Conservation (phyloP, 2,113 vertebrate species). For the Pelvicachromis taeniatus region DNA sequence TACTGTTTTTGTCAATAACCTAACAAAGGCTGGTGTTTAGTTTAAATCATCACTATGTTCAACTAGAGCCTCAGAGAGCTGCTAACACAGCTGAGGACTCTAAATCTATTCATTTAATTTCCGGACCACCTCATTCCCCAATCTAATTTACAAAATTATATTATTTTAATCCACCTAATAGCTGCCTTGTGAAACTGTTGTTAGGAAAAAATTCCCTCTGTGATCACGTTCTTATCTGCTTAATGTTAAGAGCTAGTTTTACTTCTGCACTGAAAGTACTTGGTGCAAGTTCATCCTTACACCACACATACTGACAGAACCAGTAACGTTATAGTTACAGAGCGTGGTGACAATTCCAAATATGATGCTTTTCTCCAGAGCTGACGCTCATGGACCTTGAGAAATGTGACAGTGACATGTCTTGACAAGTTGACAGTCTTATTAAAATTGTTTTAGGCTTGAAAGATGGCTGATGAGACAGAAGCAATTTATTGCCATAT, state of each 20-base stretch:
- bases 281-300: neutral
- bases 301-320: neutral
- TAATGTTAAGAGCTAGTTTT: neutral
- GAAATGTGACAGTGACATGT: neutral
- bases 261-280: neutral
- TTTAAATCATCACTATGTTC: neutral
- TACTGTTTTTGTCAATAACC: too few relatives aligned
- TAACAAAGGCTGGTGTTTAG: neutral
- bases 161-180: neutral
- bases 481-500: neutral
- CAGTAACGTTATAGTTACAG: neutral
- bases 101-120: neutral
- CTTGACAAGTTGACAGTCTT: neutral
- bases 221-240: neutral
- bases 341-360: neutral
- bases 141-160: neutral
- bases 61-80: neutral
- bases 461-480: neutral
- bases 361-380: neutral
- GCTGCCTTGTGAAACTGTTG: neutral
- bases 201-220: neutral
- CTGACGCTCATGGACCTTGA: neutral
- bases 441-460: neutral
- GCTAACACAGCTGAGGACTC: neutral
- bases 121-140: neutral